Evolutionary conservation across 1,140 invertebrate species (phyloP), one percentile per base, ranked within the genome.

Genomic region (Drosophila tani): DNA sequence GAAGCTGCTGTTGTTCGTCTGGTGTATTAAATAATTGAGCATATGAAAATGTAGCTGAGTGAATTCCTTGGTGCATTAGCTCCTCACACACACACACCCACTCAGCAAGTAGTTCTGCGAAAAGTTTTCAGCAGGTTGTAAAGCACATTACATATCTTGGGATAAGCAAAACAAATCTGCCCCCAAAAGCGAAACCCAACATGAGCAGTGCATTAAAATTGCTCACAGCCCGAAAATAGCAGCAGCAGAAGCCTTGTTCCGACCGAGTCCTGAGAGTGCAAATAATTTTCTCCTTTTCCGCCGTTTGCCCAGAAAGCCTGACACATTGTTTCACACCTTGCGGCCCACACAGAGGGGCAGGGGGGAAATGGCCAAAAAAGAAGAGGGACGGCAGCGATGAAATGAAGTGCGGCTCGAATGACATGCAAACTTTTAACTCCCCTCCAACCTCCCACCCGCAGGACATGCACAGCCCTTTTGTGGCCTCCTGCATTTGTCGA

Each of bases 91-190:
- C 46, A 59, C 46, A 53, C 50, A 41, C 27, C n/a, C 50, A 41
- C 27, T 14, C 40, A 41, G 32, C n/a, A 45, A n/a, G 45, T 45
- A 49, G 7, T 41, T 68, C 40, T 64, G 75, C 83, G 51, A 57
- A 62, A 86, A 87, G 67, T 83, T 87, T 87, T 78, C 80, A 88
- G 67, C 73, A 87, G 79, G 76, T 74, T 86, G 63, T 83, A 87
- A 81, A 88, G 65, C 71, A 78, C 84, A 88, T 88, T 80, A 88
- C 75, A 78, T 82, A 78, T 82, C 78, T 80, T 83, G 75, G 65
- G 62, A 77, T 87, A 83, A 86, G 82, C 83, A 87, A 81, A 83
- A 87, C 86, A 88, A 87, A 88, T 88, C 84, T 78, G 69, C 62
- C 55, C 64, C 45, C 55, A 84, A 69, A 71, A 57, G 47, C 21